These are phyloP conservation scores for Sesamia nonagrioides DNA, from an alignment of 1,140 invertebrate genomes.

Conservation along the genomic window DNA sequence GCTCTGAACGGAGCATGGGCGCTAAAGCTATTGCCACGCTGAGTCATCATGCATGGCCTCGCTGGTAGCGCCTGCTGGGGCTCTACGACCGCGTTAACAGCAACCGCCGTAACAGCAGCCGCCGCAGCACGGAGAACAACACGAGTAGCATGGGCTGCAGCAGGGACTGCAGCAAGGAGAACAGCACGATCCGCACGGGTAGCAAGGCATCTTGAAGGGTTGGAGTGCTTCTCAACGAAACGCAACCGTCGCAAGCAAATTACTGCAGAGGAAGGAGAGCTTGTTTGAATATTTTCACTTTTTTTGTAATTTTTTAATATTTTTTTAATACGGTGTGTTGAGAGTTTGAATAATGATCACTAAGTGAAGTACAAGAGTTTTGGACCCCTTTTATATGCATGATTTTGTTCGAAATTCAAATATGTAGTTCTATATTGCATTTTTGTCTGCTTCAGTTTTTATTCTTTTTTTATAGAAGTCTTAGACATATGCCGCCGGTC, in stretches of 20 bases:
- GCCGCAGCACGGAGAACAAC: conserved; percentile 64
- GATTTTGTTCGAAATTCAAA: conserved; percentile 33
- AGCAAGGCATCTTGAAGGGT: conserved; percentile 67
- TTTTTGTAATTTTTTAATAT: conserved; percentile 51
- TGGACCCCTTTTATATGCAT: not conserved
- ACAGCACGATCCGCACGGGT: conserved; percentile 63
- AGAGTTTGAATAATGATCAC: conserved; percentile 58
- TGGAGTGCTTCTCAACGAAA: conserved; percentile 28
- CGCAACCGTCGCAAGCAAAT: conserved; percentile 39
- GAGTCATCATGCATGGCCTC: too few relatives aligned
- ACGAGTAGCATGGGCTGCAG: conserved; percentile 62
- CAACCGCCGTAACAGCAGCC: conserved; percentile 54
- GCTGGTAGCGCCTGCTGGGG: not conserved
- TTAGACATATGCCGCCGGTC: too few relatives aligned
- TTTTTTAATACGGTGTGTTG: conserved; percentile 49
- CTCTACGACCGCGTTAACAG: not conserved
- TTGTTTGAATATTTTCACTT: conserved; percentile 41
- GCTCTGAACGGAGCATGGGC: conserved; percentile 44
- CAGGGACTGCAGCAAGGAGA: conserved; percentile 62
- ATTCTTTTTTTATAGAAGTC: not conserved
- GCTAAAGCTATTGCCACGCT: not conserved
- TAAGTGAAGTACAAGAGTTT: conserved; percentile 31
- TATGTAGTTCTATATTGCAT: not conserved
- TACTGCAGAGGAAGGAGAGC: conserved; percentile 28
- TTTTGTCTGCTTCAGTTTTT: not conserved